Evolutionary conservation across 2,113 vertebrate species (phyloP).

Genomic region (Atractosteus spatula): DNA sequence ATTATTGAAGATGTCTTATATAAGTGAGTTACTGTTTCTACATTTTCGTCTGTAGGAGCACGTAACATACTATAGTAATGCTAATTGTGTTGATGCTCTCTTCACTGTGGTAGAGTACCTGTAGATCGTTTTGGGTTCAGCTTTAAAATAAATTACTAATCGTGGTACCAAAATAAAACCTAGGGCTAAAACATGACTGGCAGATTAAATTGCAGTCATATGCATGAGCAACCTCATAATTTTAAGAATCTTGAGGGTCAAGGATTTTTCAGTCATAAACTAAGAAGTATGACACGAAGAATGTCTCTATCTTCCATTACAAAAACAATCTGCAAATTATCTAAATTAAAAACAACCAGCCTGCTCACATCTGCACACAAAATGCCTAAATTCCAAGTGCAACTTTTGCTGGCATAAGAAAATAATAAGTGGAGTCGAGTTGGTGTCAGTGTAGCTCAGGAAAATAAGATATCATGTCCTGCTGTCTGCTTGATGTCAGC

Average conservation of each 20-base stretch:
- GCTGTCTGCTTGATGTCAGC: conserved; percentile 92
- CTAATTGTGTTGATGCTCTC: no score
- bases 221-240: conserved; percentile 56
- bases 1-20: no score
- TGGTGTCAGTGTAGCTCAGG: conserved; percentile 90
- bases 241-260: conserved; percentile 57
- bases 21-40: no score
- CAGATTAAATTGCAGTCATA: conserved; percentile 68
- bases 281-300: conserved; percentile 72
- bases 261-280: conserved; percentile 65
- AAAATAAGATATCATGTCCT: conserved; percentile 99
- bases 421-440: conserved; percentile 90
- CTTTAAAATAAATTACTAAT: no score
- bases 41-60: no score
- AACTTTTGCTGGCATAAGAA: conserved; percentile 81
- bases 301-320: conserved; percentile 74
- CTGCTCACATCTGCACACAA: conserved; percentile 80
- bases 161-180: no score
- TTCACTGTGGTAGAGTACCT: neutral
- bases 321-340: conserved; percentile 84
- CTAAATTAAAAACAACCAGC: conserved; percentile 79
- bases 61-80: no score
- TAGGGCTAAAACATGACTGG: conserved; percentile 45
- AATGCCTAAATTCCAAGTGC: conserved; percentile 66
- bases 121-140: conserved; percentile 32